Evolutionary conservation across 2,888 invertebrate genomes (phyloP).

Genomic region (Noctua janthe): DNA sequence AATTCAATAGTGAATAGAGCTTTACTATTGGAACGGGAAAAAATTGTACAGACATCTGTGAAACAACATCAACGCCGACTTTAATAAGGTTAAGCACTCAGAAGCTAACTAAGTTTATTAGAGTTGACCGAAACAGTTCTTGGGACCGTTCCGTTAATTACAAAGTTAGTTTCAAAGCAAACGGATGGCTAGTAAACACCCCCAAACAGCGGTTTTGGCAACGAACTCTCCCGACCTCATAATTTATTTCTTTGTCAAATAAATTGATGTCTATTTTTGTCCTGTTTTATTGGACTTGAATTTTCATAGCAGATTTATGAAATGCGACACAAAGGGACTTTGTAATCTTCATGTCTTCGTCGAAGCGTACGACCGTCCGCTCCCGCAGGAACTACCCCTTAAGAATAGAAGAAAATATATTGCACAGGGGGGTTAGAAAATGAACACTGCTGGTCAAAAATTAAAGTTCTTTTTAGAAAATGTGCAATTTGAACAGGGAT

Average conservation of each 20-base stretch:
- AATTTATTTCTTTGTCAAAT: constrained; percentile 45
- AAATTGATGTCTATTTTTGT: constrained; percentile 43
- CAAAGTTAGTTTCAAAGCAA: constrained; percentile 60
- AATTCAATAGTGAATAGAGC: background rate
- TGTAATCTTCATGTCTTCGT: constrained; percentile 16
- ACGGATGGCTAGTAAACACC: constrained; percentile 36
- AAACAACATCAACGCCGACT: constrained; percentile 18
- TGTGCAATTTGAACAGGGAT: background rate
- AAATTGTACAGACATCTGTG: background rate
- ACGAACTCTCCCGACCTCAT: constrained; percentile 34
- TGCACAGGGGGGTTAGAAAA: background rate
- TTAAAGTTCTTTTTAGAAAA: background rate
- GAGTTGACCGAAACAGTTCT: constrained; percentile 47
- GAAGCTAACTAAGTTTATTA: constrained; percentile 51
- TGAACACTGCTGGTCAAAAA: background rate
- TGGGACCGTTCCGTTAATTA: constrained; percentile 52
- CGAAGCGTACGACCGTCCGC: background rate
- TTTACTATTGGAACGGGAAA: background rate
- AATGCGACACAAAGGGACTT: constrained; percentile 34
- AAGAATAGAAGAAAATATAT: constrained; percentile 12
- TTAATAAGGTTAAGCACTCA: constrained; percentile 47
- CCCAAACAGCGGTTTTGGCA: constrained; percentile 27
- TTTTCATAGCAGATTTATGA: constrained; percentile 42
- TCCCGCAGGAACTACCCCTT: background rate
- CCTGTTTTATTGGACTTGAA: constrained; percentile 36